These are phyloP conservation scores for Agonopterix subpropinquella DNA, from an alignment of 2,888 invertebrate species.

Conservation along the genomic window DNA sequence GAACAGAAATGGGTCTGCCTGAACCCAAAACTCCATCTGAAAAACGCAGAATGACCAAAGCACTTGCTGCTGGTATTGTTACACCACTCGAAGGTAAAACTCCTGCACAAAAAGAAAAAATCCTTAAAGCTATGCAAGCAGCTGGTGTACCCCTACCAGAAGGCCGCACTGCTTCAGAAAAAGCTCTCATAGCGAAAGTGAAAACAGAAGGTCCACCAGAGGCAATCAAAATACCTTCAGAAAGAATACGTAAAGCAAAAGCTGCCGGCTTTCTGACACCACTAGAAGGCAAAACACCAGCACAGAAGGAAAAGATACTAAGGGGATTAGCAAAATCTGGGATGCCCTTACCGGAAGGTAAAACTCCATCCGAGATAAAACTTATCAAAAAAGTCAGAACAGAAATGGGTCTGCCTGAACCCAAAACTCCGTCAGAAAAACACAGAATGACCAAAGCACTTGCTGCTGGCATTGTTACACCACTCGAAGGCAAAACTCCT, in stretches of 20 bases:
- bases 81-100: conserved; percentile 24
- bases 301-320: conserved; percentile 22
- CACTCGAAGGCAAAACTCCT: conserved; percentile 20
- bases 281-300: conserved; percentile 19
- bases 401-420: conserved; percentile 24
- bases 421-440: conserved; percentile 18
- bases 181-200: conserved; percentile 18
- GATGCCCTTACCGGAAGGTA: conserved; percentile 25
- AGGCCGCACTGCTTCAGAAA: conserved; percentile 26
- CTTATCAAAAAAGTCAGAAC: conserved; percentile 22
- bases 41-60: conserved; percentile 19
- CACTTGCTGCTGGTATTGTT: conserved; percentile 21
- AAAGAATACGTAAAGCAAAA: conserved; percentile 20
- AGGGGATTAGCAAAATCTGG: conserved; percentile 17
- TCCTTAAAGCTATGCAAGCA: conserved; percentile 17
- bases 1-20: conserved; percentile 14
- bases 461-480: conserved; percentile 18
- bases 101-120: conserved; percentile 22
- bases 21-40: conserved; percentile 23
- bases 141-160: conserved; percentile 24
- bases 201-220: conserved; percentile 16
- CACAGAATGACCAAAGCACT: conserved; percentile 15
- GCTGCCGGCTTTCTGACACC: conserved; percentile 21
- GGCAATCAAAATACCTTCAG: conserved; percentile 13
- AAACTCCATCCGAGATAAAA: conserved; percentile 23